phyloP scores from a whole-genome alignment of 2,888 invertebrate species.

The Stenotaenia linearis region DNA sequence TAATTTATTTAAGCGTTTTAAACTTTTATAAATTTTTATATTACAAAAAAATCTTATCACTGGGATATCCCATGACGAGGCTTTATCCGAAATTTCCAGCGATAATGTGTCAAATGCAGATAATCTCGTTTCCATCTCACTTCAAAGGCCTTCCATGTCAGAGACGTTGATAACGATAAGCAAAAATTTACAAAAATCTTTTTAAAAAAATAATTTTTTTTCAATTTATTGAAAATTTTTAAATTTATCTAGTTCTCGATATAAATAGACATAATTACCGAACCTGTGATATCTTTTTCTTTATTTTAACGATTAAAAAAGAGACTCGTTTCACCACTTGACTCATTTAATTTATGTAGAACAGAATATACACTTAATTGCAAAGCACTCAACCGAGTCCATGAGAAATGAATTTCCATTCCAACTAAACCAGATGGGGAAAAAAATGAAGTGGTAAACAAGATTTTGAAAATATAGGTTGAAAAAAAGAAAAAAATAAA shows the following conservation, averaged over 20 bases:
- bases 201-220: too few species aligned
- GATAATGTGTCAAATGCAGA: not conserved
- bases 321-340: not conserved
- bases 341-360: slow-evolving; percentile 3
- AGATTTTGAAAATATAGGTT: not conserved
- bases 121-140: not conserved
- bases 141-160: not conserved
- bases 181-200: too few species aligned
- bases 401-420: not conserved
- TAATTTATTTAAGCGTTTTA: not conserved
- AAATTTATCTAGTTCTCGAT: not conserved
- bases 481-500: not conserved
- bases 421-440: not conserved
- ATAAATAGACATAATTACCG: not conserved
- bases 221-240: too few species aligned
- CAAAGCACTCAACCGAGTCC: slow-evolving; percentile 8
- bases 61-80: not conserved
- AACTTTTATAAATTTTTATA: too few species aligned
- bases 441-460: not conserved
- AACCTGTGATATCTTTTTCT: not conserved
- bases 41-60: not conserved
- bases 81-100: not conserved
- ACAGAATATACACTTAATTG: not conserved
- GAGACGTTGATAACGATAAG: too few species aligned
- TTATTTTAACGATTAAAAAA: not conserved